Conservation (phyloP, 2,888 invertebrate species). For the Stomorhina lunata region DNA sequence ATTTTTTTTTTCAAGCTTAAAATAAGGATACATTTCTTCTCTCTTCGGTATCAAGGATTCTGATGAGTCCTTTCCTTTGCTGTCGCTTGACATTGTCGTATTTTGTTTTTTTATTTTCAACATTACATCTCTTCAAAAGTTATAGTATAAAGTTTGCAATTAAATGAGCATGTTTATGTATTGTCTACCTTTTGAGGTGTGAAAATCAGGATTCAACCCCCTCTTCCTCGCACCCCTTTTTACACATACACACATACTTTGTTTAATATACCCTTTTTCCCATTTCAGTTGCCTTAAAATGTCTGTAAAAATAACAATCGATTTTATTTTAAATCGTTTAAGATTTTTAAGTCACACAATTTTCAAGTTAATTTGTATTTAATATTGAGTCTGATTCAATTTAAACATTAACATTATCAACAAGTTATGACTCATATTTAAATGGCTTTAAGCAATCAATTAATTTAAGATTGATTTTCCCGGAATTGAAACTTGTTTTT, state of each 20-base stretch:
- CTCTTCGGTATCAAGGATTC: not conserved
- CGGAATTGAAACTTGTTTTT: slow-evolving; percentile 40
- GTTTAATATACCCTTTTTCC: not conserved
- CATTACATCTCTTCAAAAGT: slow-evolving; percentile 30
- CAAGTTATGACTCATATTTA: no score
- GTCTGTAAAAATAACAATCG: no score
- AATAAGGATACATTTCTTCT: slow-evolving; percentile 35
- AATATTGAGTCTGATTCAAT: no score
- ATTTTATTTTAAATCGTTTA: no score
- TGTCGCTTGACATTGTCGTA: slow-evolving; percentile 46
- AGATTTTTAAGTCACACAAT: no score
- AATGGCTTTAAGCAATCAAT: slow-evolving; percentile 22
- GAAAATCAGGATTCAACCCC: not conserved
- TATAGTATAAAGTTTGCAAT: slow-evolving; percentile 33
- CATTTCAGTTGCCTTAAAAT: no score
- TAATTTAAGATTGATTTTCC: slow-evolving; percentile 23
- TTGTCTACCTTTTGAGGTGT: not conserved
- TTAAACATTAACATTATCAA: no score
- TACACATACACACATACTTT: not conserved
- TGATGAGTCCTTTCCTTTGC: slow-evolving; percentile 25
- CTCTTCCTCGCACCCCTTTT: not conserved
- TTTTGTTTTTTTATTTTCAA: slow-evolving; percentile 22
- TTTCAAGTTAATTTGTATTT: no score
- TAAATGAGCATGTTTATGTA: slow-evolving; percentile 24
- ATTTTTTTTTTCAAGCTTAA: not conserved